Percentiles rank a stretch among this genome's conserved stretches.
Evolutionary conservation across 2,113 vertebrate species (phyloP).

Genomic region (Fulmarus glacialis): DNA sequence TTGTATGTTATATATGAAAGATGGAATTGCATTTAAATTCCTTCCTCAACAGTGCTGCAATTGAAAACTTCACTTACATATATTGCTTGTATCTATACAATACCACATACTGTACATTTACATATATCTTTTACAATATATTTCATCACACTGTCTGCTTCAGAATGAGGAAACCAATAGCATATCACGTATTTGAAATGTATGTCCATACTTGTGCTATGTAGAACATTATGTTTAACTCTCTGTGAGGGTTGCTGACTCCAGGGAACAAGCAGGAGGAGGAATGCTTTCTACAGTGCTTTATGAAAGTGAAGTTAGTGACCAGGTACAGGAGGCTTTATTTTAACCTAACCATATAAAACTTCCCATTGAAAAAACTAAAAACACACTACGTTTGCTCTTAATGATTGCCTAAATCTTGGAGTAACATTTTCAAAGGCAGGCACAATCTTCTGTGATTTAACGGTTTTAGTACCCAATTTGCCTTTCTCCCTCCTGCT

Average conservation of each 20-base stretch:
- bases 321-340: not conserved
- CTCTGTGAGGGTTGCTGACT: not conserved
- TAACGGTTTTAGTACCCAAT: not conserved
- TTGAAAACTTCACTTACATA: not conserved
- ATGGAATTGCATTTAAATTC: not conserved
- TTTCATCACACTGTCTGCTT: not conserved
- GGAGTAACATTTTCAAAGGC: not conserved
- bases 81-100: not conserved
- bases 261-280: not conserved
- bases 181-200: not conserved
- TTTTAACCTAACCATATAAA: not conserved
- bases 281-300: not conserved
- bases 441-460: not conserved
- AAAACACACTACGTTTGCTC: not conserved
- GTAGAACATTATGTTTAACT: not conserved
- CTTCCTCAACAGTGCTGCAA: not conserved
- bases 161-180: not conserved
- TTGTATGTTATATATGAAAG: not conserved
- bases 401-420: not conserved
- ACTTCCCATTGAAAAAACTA: not conserved
- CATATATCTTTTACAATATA: not conserved
- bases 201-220: not conserved
- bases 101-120: fast-evolving
- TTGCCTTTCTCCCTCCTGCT: not conserved
- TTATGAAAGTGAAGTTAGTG: not conserved